These are phyloP conservation scores for Coenonympha arcania DNA, from an alignment of 2,888 invertebrate species.

Conservation along the genomic window DNA sequence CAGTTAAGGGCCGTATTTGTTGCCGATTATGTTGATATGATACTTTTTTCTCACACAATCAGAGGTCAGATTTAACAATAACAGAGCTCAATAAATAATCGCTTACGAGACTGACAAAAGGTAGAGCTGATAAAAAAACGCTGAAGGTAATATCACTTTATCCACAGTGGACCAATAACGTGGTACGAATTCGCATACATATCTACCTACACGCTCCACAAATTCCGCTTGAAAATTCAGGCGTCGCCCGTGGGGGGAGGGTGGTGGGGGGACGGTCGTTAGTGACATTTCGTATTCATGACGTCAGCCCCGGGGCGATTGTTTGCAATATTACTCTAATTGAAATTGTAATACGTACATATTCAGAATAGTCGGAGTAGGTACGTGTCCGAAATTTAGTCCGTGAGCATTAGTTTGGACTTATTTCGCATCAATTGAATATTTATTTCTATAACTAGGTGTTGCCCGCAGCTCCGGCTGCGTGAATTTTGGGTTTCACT, in stretches of 20 bases:
- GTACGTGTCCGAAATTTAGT: conserved; percentile 46
- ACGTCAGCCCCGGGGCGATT: conserved; percentile 69
- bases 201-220: conserved; percentile 15
- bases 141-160: conserved; percentile 19
- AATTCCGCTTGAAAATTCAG: conserved; percentile 64
- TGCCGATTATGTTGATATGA: no score
- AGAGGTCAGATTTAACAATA: no score
- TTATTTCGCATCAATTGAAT: conserved; percentile 13
- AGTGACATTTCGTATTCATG: conserved; percentile 74
- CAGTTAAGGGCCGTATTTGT: no score
- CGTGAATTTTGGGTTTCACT: no score
- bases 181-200: conserved; percentile 4
- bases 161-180: conserved; percentile 20
- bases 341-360: conserved; percentile 71
- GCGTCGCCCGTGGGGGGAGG: conserved; percentile 37
- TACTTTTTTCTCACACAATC: no score
- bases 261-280: conserved; percentile 54
- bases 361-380: conserved; percentile 43
- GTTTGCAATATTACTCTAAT: conserved; percentile 75
- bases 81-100: no score
- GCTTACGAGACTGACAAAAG: no score
- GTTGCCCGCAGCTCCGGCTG: no score
- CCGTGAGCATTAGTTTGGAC: conserved; percentile 31
- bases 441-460: neutral
- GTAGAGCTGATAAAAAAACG: neutral